These are phyloP conservation scores for Celastrina argiolus DNA, from an alignment of 2,888 invertebrate genomes.

Conservation along the genomic window DNA sequence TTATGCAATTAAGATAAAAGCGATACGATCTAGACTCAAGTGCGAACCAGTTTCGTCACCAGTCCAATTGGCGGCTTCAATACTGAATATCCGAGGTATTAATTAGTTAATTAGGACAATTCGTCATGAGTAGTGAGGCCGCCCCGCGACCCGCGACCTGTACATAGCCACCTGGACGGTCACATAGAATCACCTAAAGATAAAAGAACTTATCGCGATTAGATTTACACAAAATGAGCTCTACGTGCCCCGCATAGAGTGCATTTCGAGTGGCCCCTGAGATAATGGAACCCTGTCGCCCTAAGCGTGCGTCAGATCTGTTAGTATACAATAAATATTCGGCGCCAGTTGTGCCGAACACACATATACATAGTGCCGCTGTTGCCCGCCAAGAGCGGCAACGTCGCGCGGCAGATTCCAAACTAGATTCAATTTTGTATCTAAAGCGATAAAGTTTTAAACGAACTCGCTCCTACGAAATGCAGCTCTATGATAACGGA, in stretches of 20 bases:
- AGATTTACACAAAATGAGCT: constrained; percentile 44
- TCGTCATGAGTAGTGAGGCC: constrained; percentile 49
- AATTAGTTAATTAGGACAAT: neutral
- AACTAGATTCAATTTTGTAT: constrained; percentile 55
- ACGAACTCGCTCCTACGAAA: neutral
- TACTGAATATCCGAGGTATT: neutral
- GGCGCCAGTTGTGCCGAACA: constrained; percentile 76
- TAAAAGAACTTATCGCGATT: constrained; percentile 45
- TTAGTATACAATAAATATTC: constrained; percentile 78
- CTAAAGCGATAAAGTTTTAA: constrained; percentile 50
- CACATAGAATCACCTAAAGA: constrained; percentile 62
- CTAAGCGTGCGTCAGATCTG: constrained; percentile 68
- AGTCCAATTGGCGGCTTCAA: neutral
- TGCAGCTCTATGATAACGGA: constrained; percentile 25
- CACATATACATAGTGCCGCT: constrained; percentile 73
- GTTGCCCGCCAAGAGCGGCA: constrained; percentile 67
- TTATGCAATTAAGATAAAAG: constrained; percentile 23
- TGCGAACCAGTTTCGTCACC: constrained; percentile 12
- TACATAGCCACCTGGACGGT: constrained; percentile 77
- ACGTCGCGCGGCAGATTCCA: constrained; percentile 71
- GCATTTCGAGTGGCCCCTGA: constrained; percentile 39
- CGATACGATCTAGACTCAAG: constrained; percentile 5
- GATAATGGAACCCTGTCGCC: constrained; percentile 63
- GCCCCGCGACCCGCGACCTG: constrained; percentile 52
- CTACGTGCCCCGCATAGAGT: constrained; percentile 45